A percentile compares a stretch with the other conserved stretches of the same genome.
Evolutionary conservation across 2,888 invertebrate genomes (phyloP).

Genomic region (Eugnorisma glareosa): DNA sequence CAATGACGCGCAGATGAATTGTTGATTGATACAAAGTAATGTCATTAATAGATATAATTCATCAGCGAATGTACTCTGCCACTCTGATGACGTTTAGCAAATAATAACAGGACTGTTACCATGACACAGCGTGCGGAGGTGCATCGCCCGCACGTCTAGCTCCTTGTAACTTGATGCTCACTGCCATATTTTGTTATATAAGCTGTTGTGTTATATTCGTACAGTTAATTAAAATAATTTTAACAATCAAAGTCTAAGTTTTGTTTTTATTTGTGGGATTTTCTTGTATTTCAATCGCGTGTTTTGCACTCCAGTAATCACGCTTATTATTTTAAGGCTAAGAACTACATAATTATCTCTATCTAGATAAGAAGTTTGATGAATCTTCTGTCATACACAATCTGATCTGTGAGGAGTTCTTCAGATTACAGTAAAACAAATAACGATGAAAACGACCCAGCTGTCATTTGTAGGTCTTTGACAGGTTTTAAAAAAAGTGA

Average conservation of each 20-base stretch:
- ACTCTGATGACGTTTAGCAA: slow-evolving; percentile 34
- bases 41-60: slow-evolving; percentile 30
- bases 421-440: neutral
- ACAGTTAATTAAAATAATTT: slow-evolving; percentile 61
- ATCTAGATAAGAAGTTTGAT: neutral
- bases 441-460: neutral
- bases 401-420: neutral
- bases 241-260: neutral
- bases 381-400: neutral
- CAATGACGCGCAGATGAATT: slow-evolving; percentile 50
- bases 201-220: slow-evolving; percentile 76
- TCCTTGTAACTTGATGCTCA: slow-evolving; percentile 66
- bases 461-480: too few species aligned
- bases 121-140: slow-evolving; percentile 23
- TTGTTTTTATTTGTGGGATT: slow-evolving; percentile 14
- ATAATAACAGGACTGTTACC: slow-evolving; percentile 37
- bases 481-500: neutral
- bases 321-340: neutral
- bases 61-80: slow-evolving; percentile 12
- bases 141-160: slow-evolving; percentile 12
- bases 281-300: neutral
- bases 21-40: slow-evolving; percentile 49
- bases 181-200: slow-evolving; percentile 82
- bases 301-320: neutral
- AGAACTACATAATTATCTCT: neutral